A percentile compares a stretch with the other conserved stretches of the same genome.
Conservation (phyloP, 2,113 vertebrate genomes). For the Cebidichthys violaceus region DNA sequence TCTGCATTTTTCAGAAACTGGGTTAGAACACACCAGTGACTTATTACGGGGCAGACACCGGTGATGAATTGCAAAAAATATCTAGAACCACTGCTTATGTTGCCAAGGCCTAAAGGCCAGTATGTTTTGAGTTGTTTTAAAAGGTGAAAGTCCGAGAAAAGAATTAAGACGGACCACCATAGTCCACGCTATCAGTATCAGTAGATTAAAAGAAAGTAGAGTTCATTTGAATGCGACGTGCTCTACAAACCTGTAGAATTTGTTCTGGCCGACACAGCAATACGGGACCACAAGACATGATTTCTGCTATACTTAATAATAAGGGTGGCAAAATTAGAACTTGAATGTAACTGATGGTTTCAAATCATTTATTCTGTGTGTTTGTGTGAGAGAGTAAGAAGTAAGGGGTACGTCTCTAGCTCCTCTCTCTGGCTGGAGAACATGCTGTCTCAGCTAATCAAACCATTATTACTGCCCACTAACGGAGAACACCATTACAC, state of each 20-base stretch:
- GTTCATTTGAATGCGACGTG: neutral
- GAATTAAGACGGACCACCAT: neutral
- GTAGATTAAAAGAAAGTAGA: neutral
- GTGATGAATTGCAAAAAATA: slow-evolving; percentile 38
- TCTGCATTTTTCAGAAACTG: slow-evolving; percentile 46
- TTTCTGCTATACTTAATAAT: neutral
- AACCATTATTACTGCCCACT: slow-evolving; percentile 42
- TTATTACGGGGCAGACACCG: slow-evolving; percentile 22
- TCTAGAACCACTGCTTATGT: slow-evolving; percentile 20
- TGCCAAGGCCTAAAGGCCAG: slow-evolving; percentile 1
- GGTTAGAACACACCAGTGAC: slow-evolving; percentile 43
- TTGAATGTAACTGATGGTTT: neutral
- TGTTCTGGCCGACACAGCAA: neutral
- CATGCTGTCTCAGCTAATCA: slow-evolving; percentile 47
- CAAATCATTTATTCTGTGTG: neutral
- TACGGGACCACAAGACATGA: neutral
- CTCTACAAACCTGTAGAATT: neutral
- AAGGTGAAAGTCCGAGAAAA: neutral
- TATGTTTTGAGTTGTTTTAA: neutral
- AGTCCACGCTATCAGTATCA: neutral
- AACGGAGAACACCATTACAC: slow-evolving; percentile 47
- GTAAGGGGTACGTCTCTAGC: slow-evolving; percentile 1
- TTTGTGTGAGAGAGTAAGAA: neutral
- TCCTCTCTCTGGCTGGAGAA: slow-evolving; percentile 13
- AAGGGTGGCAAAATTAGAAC: neutral